Evolutionary conservation across 1,140 invertebrate species (phyloP), one percentile per base, ranked within the genome.

Genomic region (Rhopalosiphum maidis): DNA sequence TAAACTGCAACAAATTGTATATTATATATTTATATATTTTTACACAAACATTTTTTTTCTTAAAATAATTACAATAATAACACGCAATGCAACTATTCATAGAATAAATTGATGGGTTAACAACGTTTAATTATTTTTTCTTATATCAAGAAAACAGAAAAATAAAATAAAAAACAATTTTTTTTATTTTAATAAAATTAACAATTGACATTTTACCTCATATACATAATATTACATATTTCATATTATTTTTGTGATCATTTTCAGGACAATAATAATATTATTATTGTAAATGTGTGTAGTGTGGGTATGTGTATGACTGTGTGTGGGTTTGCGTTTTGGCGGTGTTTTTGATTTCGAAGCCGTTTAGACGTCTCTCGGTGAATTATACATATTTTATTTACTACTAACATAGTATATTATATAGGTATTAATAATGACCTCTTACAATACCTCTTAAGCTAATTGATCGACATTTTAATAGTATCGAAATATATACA

Each of bases 141-240:
- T 77, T n/a, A 48, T 90, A 11, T 43, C 46, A n/a, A 9, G 7
- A 48, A 48, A 41, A 90, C 48, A 43, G 23, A 43, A 30, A 90
- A 90, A 90, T 60, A 54, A 60, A 90, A 55, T 30, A 51, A 41
- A 60, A 60, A 60, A 88, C 46, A 60, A 23, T 43, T 41, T 41
- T 60, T 60, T 60, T 60, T 60, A 55, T 55, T 54, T 90, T 35
- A 37, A 55, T 91, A 91, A 23, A 91, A 35, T 77, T 91, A 91
- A 91, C 90, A 91, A 91, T 91, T 91, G 90, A 91, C 54, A 91
- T 91, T 91, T 91, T 43, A 60, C 41, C 55, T 43, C 23, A 30
- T 90, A 68, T 18, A 60, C 68, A 90, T n/a, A 86, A n/a, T 77
- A n/a, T 68, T 43, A 86, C 25, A 86, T 46, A 9, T 46, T 18